phyloP scores from a whole-genome alignment of 30 jellyfish, hydroid and myxozoan species.

The Aurelia aurita region DNA sequence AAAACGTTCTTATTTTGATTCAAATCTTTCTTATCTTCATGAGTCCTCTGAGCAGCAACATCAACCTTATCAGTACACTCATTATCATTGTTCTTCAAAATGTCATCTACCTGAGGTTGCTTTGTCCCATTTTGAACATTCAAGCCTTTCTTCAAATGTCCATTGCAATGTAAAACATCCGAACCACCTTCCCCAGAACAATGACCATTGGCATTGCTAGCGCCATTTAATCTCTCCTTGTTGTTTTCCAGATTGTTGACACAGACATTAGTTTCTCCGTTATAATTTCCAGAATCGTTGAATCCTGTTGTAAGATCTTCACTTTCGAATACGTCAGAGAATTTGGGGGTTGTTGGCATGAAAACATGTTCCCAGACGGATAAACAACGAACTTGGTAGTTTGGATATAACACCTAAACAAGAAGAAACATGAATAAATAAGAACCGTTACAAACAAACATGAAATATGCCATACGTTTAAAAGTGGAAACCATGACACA shows the following conservation, averaged over 20 bases:
- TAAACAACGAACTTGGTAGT: slow-evolving; percentile 72
- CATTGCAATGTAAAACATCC: background rate
- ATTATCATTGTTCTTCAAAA: background rate
- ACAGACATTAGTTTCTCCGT: slow-evolving; percentile 20
- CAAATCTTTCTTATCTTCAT: background rate
- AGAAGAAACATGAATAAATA: background rate
- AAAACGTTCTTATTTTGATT: background rate
- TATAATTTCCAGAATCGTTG: slow-evolving; percentile 43
- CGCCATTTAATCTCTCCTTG: background rate
- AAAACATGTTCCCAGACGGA: slow-evolving; percentile 82
- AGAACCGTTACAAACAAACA: background rate
- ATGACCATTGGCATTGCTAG: background rate
- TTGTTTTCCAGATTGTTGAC: background rate
- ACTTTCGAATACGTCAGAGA: slow-evolving; percentile 32
- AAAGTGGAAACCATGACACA: background rate
- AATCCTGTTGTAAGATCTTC: slow-evolving; percentile 27
- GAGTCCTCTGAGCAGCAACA: background rate
- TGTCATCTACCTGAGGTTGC: background rate
- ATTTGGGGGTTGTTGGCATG: slow-evolving; percentile 52
- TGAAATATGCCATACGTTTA: background rate
- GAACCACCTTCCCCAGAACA: slow-evolving; percentile 1
- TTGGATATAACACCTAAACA: slow-evolving; percentile 82
- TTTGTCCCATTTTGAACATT: background rate
- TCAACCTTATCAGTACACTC: background rate
- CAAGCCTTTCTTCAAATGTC: background rate